Evolutionary conservation across 2,113 vertebrate species (phyloP), one percentile per base, ranked within the genome.

Genomic region (Thamnaconus septentrionalis): DNA sequence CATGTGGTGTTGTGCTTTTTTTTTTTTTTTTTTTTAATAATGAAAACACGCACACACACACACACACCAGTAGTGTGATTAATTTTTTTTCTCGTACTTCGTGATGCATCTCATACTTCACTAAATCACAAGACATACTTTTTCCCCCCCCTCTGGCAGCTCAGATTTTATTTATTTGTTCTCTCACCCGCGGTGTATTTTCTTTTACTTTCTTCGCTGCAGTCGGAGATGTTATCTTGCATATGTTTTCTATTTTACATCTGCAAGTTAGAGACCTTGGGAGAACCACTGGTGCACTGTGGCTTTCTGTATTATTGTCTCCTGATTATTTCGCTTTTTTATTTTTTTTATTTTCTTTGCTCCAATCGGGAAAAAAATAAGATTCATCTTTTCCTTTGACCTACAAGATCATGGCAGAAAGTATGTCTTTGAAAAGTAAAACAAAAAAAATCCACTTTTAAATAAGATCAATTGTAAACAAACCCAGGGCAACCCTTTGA

Each of bases 391-490:
- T 48, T 85, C 75, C 61, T 88, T 91, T 91, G 88, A 91, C 91
- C 90, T 81, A 63, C 55, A 71, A 86, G 88, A 91, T 91, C 89
- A 91, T 53, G 79, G 76, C 73, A 89, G 85, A 90, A 86, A 88
- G 81, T 79, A 76, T 67, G 80, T 81, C 90, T 93, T 91, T 92
- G 90, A 93, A 92, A 90, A 90, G n/a, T 83, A 89, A 88, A 91
- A 91, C 90, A 83, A 90, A 81, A 91, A 54, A 87, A 92, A 88
- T 87, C 87, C 80, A 87, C 90, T 92, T 91, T 92, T 91, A 90
- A 92, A 92, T 93, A 92, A 91, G 91, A 92, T 92, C 91, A 92
- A 92, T 92, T 90, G 90, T 91, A 92, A 92, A 93, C 90, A 92
- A 92, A 93, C 90, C 85, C 84, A 89, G 89, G 90, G 90, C 90